These are phyloP conservation scores for Caiman crocodilus DNA, from an alignment of 2,797 vertebrate species.

Conservation along the genomic window DNA sequence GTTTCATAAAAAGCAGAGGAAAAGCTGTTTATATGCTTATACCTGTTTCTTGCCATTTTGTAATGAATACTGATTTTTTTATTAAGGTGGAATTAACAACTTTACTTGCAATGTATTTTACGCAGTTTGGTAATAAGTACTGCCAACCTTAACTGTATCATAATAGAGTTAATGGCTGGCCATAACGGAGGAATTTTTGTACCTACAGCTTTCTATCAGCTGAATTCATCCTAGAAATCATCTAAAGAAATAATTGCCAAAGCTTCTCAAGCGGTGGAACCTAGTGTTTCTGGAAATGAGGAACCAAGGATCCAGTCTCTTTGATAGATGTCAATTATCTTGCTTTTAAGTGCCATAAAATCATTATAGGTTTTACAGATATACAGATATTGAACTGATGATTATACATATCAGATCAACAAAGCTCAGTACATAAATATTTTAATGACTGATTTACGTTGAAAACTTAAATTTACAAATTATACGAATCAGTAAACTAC, in stretches of 20 bases:
- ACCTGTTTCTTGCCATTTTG: not conserved
- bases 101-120: not conserved
- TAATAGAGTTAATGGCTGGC: not conserved
- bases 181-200: accelerated
- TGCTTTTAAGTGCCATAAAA: constrained; percentile 35
- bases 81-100: not conserved
- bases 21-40: not conserved
- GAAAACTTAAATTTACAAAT: constrained; percentile 49
- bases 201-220: not conserved
- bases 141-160: not conserved
- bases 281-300: not conserved
- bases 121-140: not conserved
- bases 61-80: not conserved
- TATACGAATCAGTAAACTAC: constrained; percentile 24
- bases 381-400: constrained; percentile 28
- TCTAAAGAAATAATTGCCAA: not conserved
- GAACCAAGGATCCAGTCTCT: not conserved
- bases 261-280: not conserved
- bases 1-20: not conserved
- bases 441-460: constrained; percentile 34
- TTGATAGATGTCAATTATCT: not conserved
- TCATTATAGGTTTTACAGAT: constrained; percentile 9
- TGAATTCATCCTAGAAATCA: accelerated
- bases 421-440: constrained; percentile 20
- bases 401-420: constrained; percentile 1